Evolutionary conservation across 2,888 invertebrate species (phyloP).

Genomic region (Archips xylosteana): DNA sequence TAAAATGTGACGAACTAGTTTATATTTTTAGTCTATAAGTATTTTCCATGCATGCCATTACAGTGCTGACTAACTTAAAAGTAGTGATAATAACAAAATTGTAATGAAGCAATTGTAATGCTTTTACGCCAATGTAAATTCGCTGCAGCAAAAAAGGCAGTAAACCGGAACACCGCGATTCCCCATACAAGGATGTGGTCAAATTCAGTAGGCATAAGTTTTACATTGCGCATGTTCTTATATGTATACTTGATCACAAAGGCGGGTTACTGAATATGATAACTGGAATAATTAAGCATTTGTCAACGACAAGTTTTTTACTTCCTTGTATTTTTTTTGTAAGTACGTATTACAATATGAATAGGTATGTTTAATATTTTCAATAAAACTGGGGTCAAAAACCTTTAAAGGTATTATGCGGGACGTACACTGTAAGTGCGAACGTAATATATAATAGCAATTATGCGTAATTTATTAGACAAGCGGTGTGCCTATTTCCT

Average conservation of each 20-base stretch:
- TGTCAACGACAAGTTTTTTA: neutral
- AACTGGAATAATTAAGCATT: slow-evolving; percentile 9
- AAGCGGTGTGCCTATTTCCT: slow-evolving; percentile 20
- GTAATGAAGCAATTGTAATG: slow-evolving; percentile 9
- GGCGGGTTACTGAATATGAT: neutral
- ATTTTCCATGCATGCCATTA: neutral
- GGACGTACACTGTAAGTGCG: slow-evolving; percentile 5
- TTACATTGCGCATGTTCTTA: neutral
- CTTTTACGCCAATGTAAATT: slow-evolving; percentile 25
- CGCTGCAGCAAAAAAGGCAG: slow-evolving; percentile 24
- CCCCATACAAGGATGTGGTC: slow-evolving; percentile 32
- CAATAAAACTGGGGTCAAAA: slow-evolving; percentile 16
- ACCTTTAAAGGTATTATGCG: neutral
- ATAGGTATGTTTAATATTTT: neutral
- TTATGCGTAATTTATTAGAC: slow-evolving; percentile 21
- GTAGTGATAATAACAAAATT: slow-evolving; percentile 9
- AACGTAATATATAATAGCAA: neutral
- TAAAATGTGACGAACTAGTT: neutral
- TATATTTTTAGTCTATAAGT: neutral
- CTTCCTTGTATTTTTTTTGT: slow-evolving; percentile 7
- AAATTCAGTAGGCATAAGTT: slow-evolving; percentile 8
- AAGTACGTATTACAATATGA: neutral
- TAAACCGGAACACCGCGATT: slow-evolving; percentile 22
- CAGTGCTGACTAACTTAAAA: neutral
- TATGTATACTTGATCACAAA: slow-evolving; percentile 4